A percentile compares a stretch with the other conserved stretches of the same genome.
phyloP scores from a whole-genome alignment of 2,113 vertebrate genomes.

The Gopherus flavomarginatus region DNA sequence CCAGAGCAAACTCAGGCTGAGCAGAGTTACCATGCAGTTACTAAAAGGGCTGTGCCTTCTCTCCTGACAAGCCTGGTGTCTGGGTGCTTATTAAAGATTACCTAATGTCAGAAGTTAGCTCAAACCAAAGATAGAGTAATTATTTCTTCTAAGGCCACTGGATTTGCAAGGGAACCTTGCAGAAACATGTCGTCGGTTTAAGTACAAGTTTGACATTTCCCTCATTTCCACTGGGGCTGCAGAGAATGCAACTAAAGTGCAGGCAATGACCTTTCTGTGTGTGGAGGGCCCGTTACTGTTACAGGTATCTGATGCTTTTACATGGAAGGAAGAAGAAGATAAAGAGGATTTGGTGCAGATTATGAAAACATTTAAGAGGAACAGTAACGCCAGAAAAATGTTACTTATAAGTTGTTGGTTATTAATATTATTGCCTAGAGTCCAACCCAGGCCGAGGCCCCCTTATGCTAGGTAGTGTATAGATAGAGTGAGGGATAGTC shows the following conservation, averaged over 20 bases:
- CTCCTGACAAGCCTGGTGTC: fast-evolving
- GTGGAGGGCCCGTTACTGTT: background rate
- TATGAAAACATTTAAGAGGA: background rate
- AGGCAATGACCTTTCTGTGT: background rate
- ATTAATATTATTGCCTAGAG: background rate
- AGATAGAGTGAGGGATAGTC: background rate
- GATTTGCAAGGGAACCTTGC: background rate
- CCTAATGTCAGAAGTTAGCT: background rate
- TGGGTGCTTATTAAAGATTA: background rate
- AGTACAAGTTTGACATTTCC: background rate
- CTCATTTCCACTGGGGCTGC: background rate
- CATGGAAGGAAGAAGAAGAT: constrained; percentile 26
- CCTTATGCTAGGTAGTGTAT: background rate
- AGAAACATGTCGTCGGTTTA: background rate
- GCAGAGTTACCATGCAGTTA: background rate
- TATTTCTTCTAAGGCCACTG: background rate
- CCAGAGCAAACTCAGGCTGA: background rate
- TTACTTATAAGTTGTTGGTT: background rate
- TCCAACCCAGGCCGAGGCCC: constrained; percentile 46
- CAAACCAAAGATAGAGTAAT: background rate
- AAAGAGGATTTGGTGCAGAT: background rate
- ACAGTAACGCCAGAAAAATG: background rate
- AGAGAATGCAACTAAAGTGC: background rate
- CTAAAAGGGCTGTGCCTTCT: background rate
- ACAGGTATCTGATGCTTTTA: background rate